Evolutionary conservation across 2,113 vertebrate species (phyloP), one percentile per base, ranked within the genome.

Genomic region (Chaenogobius annularis): DNA sequence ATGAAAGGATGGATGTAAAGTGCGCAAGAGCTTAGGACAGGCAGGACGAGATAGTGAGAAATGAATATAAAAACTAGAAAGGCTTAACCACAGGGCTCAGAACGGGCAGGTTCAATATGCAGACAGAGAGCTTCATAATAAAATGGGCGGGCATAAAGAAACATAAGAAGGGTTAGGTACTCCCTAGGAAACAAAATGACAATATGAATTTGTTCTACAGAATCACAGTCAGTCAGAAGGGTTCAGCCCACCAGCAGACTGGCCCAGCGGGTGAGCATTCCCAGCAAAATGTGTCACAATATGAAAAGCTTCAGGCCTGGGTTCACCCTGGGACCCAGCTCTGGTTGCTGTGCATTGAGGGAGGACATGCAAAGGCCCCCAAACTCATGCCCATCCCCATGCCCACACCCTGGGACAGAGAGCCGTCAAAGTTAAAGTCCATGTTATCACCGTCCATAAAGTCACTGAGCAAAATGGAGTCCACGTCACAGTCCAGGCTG

Each of bases 391-490:
- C 95, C 86, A 97, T 93, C 46, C 96, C 95, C 0, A 95, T 94
- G 54, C 95, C 94, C 78, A 97, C 94, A 1, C 94, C 95, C 0
- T 95, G 95, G 3, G 96, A 96, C 70, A 98, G 91, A 23, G 96
- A 96, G 3, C 96, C 96, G 70, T 98, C 97, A 40, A 98, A 98
- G 87, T 96, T 97, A 90, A 97, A 98, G 91, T 97, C 96, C 93
- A 97, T 95, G 89, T 94, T 94, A 0, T 98, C 96, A 0, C 94
- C 95, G 92, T 97, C 96, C 96, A 98, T 97, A 77, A 98, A 98
- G 91, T 99, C 97, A 83, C 94, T 97, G 79, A 98, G 95, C 84
- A 99, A 95, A 85, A 98, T 96, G 4, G 97, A 97, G 92, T 99
- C 97, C 66, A 97, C 96, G 0, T 98, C 96, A 52, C 96, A 96